These are phyloP conservation scores for Craseonycteris thonglongyai DNA, from an alignment of 2,113 vertebrate species.

Conservation along the genomic window DNA sequence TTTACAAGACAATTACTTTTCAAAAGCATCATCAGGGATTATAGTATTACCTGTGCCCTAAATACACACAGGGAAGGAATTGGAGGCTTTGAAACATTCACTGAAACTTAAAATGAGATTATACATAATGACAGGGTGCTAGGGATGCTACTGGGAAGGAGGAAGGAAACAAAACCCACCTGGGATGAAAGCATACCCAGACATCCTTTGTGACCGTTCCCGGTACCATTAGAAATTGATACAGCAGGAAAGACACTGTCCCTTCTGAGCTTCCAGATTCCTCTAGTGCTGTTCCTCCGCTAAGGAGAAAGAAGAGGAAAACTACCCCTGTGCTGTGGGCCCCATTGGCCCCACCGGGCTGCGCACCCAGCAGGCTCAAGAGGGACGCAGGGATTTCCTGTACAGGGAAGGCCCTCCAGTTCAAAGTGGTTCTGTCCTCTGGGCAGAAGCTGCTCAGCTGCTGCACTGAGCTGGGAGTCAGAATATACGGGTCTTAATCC, in stretches of 20 bases:
- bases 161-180: conserved; percentile 45
- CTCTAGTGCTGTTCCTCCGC: not conserved
- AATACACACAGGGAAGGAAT: not conserved
- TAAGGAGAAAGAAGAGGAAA: not conserved
- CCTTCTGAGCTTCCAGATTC: conserved; percentile 15
- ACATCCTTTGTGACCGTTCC: conserved; percentile 7
- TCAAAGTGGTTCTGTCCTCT: not conserved
- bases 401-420: too few relatives aligned
- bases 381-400: not conserved
- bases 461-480: not conserved
- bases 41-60: conserved; percentile 1
- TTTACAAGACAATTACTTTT: conserved; percentile 35
- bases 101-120: conserved; percentile 29
- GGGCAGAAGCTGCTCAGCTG: not conserved
- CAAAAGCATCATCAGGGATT: not conserved
- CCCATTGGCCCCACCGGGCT: not conserved
- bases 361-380: not conserved
- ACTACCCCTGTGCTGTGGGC: not conserved
- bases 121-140: conserved; percentile 25
- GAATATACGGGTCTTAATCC: not conserved
- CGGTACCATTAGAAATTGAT: conserved; percentile 36
- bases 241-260: conserved; percentile 32
- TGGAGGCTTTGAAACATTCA: conserved; percentile 39
- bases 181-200: not conserved
- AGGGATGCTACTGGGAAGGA: not conserved